phyloP scores from a whole-genome alignment of 2,888 invertebrate species.

The Hyposoter dolosus region DNA sequence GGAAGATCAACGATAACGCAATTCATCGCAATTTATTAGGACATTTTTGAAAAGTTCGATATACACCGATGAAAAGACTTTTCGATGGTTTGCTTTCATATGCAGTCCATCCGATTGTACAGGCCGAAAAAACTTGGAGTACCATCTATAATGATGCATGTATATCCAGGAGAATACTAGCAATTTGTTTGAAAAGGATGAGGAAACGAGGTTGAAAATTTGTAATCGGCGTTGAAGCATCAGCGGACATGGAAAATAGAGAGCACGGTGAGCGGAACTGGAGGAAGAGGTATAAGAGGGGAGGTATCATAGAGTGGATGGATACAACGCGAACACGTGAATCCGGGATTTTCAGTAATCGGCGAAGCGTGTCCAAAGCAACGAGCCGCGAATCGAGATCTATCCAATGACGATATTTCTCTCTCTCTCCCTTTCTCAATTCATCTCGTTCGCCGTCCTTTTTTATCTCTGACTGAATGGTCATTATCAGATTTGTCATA shows the following conservation, averaged over 20 bases:
- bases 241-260: conserved; percentile 58
- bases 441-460: background rate
- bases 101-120: background rate
- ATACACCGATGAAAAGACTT: background rate
- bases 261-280: conserved; percentile 39
- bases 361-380: conserved; percentile 63
- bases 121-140: background rate
- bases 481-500: conserved; percentile 57
- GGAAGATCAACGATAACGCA: background rate
- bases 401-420: conserved; percentile 28
- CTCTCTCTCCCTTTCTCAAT: conserved; percentile 1
- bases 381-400: conserved; percentile 67
- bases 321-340: conserved; percentile 64
- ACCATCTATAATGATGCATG: background rate
- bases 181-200: conserved; percentile 19
- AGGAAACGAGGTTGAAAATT: conserved; percentile 56
- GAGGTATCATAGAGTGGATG: conserved; percentile 38
- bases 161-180: background rate
- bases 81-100: background rate
- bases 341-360: conserved; percentile 70
- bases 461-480: conserved; percentile 9
- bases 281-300: conserved; percentile 42
- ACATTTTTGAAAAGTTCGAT: background rate
- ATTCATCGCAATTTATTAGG: background rate
- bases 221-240: conserved; percentile 65